Base-by-base conservation (phyloP, 1,140 invertebrate genomes). In the Pseudomyrmex dendroicus region DNA sequence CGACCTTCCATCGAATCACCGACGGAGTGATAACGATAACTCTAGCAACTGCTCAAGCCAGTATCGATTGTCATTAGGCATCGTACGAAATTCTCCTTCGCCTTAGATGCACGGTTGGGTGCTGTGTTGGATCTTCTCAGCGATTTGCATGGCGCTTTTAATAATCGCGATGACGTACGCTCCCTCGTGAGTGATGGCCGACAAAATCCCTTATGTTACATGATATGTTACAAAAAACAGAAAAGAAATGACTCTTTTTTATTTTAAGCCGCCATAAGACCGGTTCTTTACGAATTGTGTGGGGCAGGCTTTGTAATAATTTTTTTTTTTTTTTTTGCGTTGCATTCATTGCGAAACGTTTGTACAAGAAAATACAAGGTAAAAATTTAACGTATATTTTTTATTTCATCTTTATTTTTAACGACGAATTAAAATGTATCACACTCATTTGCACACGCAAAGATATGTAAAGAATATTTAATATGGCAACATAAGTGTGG, bases 41-140 rank as follows among this genome's bases (percentile, higher is more conserved):
- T 87, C 70, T 57, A 84, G 73, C 73, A 77, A 87, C 76, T 85
- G 87, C 35, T 89, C 82, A 67, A 76, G 77, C 74, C 82, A 77
- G 78, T 85, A 89, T 87, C 85, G 88, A 89, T 89, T 89, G 88
- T 86, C 85, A 89, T 89, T 89, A 89, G 84, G 74, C 73, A 80
- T 67, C 68, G 52, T 73, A 76, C 82, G 86, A 88, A 77, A 86
- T 66, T 88, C 63, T 54, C 62, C 73, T 35, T 35, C 73, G 76
- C 44, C 67, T 80, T 85, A 52, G 76, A n/a, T 77, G 66, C 72
- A 50, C 83, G 63, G 25, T 22, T 68, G 17, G 64, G 46, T 73
- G 2, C 25, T n/a, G 50, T 25, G 20, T 25, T 25, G 61, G 35
- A 35, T 48, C 70, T 63, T 74, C 25, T 48, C 48, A 46, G 44